Evolutionary conservation across 2,113 vertebrate genomes (phyloP), one percentile per base, ranked within the genome.

Genomic region (Leptocoma aspasia): DNA sequence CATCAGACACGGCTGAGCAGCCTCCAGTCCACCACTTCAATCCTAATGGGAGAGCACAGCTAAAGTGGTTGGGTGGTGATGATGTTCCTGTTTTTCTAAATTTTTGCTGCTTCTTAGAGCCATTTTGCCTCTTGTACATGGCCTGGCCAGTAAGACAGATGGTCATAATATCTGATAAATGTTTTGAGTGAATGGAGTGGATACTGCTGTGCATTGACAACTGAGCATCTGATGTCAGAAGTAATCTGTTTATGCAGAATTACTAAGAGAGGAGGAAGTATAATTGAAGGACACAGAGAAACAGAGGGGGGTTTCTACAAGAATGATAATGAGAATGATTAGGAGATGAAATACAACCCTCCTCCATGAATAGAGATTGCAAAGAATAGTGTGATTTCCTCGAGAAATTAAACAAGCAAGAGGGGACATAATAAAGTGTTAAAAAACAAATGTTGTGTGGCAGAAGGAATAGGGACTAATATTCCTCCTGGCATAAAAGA

Each of bases 311-410:
- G 18, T n/a, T 77, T 84, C 57, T 70, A 60, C 11, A 52, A 75
- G 92, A 89, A 94, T 94, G 86, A 77, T 61, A 94, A 95, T 90
- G 37, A 81, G 72, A 77, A 78, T 77, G 68, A 96, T 92, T 89
- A 94, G 61, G 39, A 68, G 84, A 87, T 47, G 13, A 93, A 93
- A 89, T 90, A 70, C 92, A 90, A 28, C 68, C 50, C 17, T 92
- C 15, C 16, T 77, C 30, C 44, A 56, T 84, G 69, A 95, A 96
- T 49, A 92, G 64, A 84, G 19, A 89, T 90, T 57, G 24, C 1
- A 13, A 81, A 93, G 64, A 86, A 63, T 50, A 47, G n/a, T 33
- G 33, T 81, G 53, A 90, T 93, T 93, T 97, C 69, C 64, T 5
- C 0, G 20, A 89, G 60, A 95, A 93, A 90, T 90, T 85, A 87